phyloP scores from a whole-genome alignment of 2,113 vertebrate species.

The Malurus alboscapulatus region DNA sequence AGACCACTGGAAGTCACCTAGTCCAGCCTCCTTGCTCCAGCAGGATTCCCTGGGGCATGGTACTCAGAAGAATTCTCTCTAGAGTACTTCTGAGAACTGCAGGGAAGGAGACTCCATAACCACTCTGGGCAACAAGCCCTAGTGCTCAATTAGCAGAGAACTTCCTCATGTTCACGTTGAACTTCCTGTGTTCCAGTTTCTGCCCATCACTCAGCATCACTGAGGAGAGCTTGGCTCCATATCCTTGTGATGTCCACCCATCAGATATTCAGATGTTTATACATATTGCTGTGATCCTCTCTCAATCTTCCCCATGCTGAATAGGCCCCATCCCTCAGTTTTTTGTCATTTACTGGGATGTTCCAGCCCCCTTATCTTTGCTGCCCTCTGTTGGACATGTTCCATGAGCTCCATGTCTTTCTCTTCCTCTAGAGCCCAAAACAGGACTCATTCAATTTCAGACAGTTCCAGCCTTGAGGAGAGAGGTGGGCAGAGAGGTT shows the following conservation, averaged over 20 bases:
- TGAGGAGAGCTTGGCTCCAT: background rate
- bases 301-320: background rate
- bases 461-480: background rate
- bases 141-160: background rate
- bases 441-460: background rate
- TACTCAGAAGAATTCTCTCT: background rate
- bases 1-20: background rate
- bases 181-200: background rate
- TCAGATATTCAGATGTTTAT: background rate
- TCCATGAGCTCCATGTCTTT: background rate
- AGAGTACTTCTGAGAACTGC: background rate
- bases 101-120: background rate
- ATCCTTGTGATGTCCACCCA: fast-evolving
- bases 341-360: background rate
- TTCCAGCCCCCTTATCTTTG: background rate
- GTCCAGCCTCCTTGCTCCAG: background rate
- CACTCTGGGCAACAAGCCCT: background rate
- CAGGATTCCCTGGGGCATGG: background rate
- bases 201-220: background rate
- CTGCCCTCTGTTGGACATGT: background rate
- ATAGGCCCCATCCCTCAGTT: background rate
- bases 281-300: background rate
- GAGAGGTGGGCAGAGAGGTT: too few species aligned
- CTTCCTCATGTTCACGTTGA: background rate
- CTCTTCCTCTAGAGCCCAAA: background rate